These are phyloP conservation scores for Drosophila virilis DNA, from an alignment of 1,140 invertebrate genomes.

Conservation along the genomic window DNA sequence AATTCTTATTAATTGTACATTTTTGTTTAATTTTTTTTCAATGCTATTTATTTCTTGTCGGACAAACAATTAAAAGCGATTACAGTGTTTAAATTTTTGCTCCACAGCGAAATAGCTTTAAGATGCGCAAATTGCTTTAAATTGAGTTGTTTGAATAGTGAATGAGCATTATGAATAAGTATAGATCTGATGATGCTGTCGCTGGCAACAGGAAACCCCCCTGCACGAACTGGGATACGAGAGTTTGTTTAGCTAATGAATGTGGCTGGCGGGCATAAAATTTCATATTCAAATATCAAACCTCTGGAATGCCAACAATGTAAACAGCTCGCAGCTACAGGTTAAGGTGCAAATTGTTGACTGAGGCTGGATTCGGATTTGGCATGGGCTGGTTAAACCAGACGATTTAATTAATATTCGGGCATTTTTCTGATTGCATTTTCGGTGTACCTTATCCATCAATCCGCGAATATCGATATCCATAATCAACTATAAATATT, in stretches of 20 bases:
- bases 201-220: conserved; percentile 33
- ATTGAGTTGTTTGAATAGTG: conserved; percentile 41
- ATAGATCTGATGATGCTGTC: conserved; percentile 6
- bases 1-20: conserved; percentile 11
- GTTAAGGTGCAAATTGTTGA: conserved; percentile 36
- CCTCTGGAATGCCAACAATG: conserved; percentile 46
- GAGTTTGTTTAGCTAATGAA: conserved; percentile 49
- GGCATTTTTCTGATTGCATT: conserved; percentile 13
- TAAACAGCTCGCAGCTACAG: conserved; percentile 29
- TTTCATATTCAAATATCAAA: conserved; percentile 39
- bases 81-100: conserved; percentile 30
- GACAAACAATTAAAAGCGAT: conserved; percentile 43
- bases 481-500: conserved; percentile 54
- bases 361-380: background rate
- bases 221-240: conserved; percentile 2
- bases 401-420: too few relatives aligned
- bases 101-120: conserved; percentile 33
- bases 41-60: conserved; percentile 21
- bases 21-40: conserved; percentile 1
- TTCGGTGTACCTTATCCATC: conserved; percentile 25
- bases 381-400: background rate
- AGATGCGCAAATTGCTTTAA: conserved; percentile 49
- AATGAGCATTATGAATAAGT: conserved; percentile 30
- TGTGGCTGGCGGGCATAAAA: conserved; percentile 25
- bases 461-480: conserved; percentile 12